Evolutionary conservation across 1,140 invertebrate species (phyloP), one percentile per base, ranked within the genome.

Genomic region (Pygmarrhopalites habei): DNA sequence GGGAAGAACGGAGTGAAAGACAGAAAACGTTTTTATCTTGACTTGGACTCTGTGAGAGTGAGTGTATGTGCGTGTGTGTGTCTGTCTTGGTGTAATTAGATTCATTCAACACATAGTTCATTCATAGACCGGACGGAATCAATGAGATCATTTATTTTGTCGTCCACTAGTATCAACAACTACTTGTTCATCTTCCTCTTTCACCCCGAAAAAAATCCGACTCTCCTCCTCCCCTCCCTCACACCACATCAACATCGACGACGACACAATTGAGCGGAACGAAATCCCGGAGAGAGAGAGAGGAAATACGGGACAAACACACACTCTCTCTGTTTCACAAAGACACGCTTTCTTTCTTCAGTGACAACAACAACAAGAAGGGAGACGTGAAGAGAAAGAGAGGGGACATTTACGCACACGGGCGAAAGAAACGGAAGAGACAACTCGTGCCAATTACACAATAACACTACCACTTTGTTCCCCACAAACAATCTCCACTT

Each of bases 191-290:
- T 47, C n/a, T n/a, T 7, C 30, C 39, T 41, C 53, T 56, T 56
- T 56, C 53, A 56, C 53, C 53, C 53, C 53, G 35, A 41, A 56
- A 56, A 56, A 56, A 56, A 56, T 35, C 15, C 5, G 5, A 56
- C 53, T 56, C 29, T 7, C 19, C 49, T 52, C n/a, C n/a, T n/a
- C n/a, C n/a, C n/a, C n/a, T n/a, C n/a, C n/a, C n/a, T n/a, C n/a
- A n/a, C n/a, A n/a, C n/a, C n/a, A n/a, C n/a, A n/a, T n/a, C n/a
- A n/a, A n/a, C n/a, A n/a, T n/a, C n/a, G n/a, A n/a, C n/a, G 28
- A 28, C 49, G 28, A 52, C 49, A 56, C 53, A 56, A 56, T 56
- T 56, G 53, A 56, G 53, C 35, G 53, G 32, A 32, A 56, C 53
- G 53, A 56, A 56, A 39, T 56, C 53, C 53, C 2, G 7, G 3